These are phyloP conservation scores for Rhyacophila brunnea DNA, from an alignment of 1,140 invertebrate genomes.

Conservation along the genomic window DNA sequence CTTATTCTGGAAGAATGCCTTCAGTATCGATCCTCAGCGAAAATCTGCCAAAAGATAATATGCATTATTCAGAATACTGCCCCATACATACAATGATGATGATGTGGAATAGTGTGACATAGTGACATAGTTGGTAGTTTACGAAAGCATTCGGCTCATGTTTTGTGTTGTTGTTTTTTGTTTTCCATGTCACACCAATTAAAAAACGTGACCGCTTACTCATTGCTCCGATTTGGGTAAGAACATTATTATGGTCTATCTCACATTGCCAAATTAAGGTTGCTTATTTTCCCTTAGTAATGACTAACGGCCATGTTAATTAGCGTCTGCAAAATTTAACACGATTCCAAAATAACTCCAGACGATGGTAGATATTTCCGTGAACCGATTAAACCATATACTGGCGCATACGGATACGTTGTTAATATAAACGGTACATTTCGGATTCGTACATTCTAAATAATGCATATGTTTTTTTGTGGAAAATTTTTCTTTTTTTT, in stretches of 20 bases:
- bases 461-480: constrained; percentile 35
- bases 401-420: not conserved
- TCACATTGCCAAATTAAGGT: constrained; percentile 32
- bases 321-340: no score
- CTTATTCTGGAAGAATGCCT: no score
- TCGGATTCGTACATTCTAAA: constrained; percentile 20
- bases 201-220: constrained; percentile 35
- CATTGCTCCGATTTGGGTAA: constrained; percentile 35
- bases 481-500: constrained; percentile 7
- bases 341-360: no score
- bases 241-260: constrained; percentile 32
- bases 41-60: constrained; percentile 24
- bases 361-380: constrained; percentile 6
- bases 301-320: constrained; percentile 22
- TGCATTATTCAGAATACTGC: constrained; percentile 33
- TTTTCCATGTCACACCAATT: constrained; percentile 36
- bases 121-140: constrained; percentile 17
- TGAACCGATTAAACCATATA: not conserved
- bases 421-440: no score
- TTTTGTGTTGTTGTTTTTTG: constrained; percentile 36
- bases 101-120: constrained; percentile 2
- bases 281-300: constrained; percentile 36
- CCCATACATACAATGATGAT: no score
- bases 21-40: no score
- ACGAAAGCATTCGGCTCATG: constrained; percentile 34